Base-by-base conservation (phyloP, 1,140 invertebrate species). In the Sarcophaga peregrina region DNA sequence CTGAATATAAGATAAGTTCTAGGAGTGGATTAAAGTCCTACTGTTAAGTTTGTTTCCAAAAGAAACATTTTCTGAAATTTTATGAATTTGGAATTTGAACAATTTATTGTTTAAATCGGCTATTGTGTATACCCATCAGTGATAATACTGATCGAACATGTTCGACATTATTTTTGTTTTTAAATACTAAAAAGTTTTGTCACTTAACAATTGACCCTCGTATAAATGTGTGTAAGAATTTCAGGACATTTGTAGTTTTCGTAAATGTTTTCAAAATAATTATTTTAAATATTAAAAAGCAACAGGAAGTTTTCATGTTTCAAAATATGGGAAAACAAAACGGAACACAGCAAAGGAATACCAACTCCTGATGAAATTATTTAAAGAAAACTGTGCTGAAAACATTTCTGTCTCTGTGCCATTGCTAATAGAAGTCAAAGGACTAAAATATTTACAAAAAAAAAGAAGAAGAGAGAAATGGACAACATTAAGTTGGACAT, bases 221-320 rank as follows among this genome's bases (percentile, higher is more conserved):
- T n/a, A n/a, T n/a, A n/a, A n/a, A n/a, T n/a, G n/a, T n/a, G n/a
- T n/a, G n/a, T n/a, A n/a, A n/a, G n/a, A n/a, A n/a, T 68, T 17
- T 68, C 58, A 8, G 58, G 58, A 2, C 58, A 68, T 68, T 68
- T 68, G 58, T 5, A 68, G 15, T 68, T n/a, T n/a, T 68, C n/a
- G 58, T 68, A 68, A 68, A 68, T 68, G 58, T 68, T 68, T 68
- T 68, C 58, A 68, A 68, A 68, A 25, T 68, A 68, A 68, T 68
- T 68, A 68, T 68, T 68, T 68, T 68, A 7, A 68, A 68, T 68
- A 68, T 68, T 68, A 68, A 68, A 68, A 68, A 68, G 58, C 58
- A 68, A 68, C 58, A 68, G 58, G 58, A 68, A 20, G 58, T 68
- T 68, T 68, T 17, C 8, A 68, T 68, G 20, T 68, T 68, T 7